Evolutionary conservation across 2,113 vertebrate species (phyloP).

Genomic region (Eurystomus gularis): DNA sequence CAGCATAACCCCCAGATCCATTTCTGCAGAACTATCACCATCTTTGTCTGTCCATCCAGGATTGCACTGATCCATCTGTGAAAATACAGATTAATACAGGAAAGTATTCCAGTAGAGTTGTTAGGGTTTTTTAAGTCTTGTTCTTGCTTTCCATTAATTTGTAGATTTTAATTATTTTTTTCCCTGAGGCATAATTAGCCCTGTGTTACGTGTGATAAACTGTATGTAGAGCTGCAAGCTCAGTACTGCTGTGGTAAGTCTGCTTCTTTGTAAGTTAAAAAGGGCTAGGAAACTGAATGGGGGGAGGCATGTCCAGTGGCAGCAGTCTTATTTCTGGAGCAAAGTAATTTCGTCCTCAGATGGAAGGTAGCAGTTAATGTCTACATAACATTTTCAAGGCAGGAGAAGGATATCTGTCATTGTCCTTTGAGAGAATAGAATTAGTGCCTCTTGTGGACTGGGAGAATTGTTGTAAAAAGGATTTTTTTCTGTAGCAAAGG

Average conservation of each 20-base stretch:
- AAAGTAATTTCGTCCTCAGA: not conserved
- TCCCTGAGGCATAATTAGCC: not conserved
- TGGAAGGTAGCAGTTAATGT: not conserved
- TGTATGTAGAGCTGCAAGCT: not conserved
- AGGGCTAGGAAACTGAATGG: not conserved
- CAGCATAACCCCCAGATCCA: not conserved
- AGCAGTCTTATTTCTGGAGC: not conserved
- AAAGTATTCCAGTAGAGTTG: not conserved
- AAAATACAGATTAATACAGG: not conserved
- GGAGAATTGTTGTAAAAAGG: not conserved
- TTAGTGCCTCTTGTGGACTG: not conserved
- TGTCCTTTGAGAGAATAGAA: not conserved
- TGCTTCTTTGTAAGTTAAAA: not conserved
- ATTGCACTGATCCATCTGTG: not conserved
- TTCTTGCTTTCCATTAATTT: not conserved
- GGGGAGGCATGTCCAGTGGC: not conserved
- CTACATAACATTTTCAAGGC: not conserved
- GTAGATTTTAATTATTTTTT: not conserved
- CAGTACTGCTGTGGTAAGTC: not conserved
- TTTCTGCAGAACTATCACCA: not conserved
- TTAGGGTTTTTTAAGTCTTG: not conserved
- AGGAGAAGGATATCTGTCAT: not conserved
- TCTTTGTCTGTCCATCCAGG: not conserved
- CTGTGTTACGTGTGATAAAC: not conserved
- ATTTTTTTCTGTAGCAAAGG: not conserved